Evolutionary conservation across 2,888 invertebrate species (phyloP).

Genomic region (Amiota mariae): DNA sequence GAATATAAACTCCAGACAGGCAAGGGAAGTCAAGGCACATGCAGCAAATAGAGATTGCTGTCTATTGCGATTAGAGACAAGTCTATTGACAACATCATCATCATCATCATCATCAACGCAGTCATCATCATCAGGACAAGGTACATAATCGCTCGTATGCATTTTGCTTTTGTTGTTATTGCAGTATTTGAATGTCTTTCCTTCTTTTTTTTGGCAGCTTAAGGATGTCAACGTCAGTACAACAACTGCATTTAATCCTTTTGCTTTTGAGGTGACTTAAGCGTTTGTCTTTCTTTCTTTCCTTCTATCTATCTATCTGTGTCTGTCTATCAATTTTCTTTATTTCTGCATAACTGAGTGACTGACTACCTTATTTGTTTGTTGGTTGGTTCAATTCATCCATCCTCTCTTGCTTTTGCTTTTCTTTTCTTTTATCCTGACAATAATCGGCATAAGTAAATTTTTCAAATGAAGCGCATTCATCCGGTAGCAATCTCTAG

Average conservation of each 20-base stretch:
- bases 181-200: background rate
- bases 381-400: background rate
- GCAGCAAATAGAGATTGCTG: too few relatives aligned
- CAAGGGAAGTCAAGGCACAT: too few relatives aligned
- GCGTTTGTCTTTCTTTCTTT: constrained; percentile 1
- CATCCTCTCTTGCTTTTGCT: background rate
- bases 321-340: constrained; percentile 3
- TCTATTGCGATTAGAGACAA: background rate
- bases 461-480: constrained; percentile 66
- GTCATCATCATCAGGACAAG: background rate
- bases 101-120: background rate
- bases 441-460: constrained; percentile 32
- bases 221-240: background rate
- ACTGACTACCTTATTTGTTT: background rate
- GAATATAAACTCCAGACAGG: background rate
- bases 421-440: constrained; percentile 10
- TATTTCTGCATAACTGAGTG: constrained; percentile 5
- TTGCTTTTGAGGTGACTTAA: constrained; percentile 36
- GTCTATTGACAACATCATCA: background rate
- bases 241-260: constrained; percentile 32
- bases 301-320: constrained; percentile 11
- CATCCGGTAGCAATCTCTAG: constrained; percentile 66
- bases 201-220: constrained; percentile 17
- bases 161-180: background rate
- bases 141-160: background rate